Evolutionary conservation across 2,888 invertebrate species (phyloP), one percentile per base, ranked within the genome.

Genomic region (Athalia rosae): DNA sequence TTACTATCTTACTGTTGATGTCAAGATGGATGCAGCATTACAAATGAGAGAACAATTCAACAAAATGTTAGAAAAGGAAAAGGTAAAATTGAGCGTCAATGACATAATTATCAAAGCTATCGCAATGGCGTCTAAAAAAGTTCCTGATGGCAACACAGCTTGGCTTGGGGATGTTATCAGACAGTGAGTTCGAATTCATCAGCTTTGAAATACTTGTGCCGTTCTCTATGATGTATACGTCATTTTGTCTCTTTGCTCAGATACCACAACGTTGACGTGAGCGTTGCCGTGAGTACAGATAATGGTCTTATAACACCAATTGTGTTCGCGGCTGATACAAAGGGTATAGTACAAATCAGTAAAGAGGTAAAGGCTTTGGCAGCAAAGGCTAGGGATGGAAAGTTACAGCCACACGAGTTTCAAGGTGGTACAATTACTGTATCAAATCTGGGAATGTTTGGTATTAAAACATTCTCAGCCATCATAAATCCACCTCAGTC

Each of bases 401-500:
- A 95, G 89, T 92, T 99, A 15, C 94, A 96, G 88, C 98, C 98
- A 0, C 95, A 97, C 61, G 99, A 99, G 91, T 99, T 97, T 91
- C 97, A 97, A 93, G 99, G 99, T 11, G 99, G 99, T 81, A 98
- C 98, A 6, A 95, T 99, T 82, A 96, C 97, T 13, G 93, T 99
- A 1, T 98, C 98, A 11, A 99, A 99, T 91, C 92, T 99, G 81
- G 98, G 98, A 84, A 98, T 98, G 98, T 98, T 94, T 90, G 95
- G 95, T 91, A 86, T 98, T 61, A 95, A 95, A 81, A 93, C 95
- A 87, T 99, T 99, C 91, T 93, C 95, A 84, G 98, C 98, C 41
- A 97, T 99, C 80, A 96, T 99, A 79, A 98, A 98, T 90, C 99
- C 99, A 47, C 99, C 99, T 7, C 98, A 98, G 91, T 95, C 98